Evolutionary conservation across 1,140 invertebrate species (phyloP).

Genomic region (Bombyx mandarina): DNA sequence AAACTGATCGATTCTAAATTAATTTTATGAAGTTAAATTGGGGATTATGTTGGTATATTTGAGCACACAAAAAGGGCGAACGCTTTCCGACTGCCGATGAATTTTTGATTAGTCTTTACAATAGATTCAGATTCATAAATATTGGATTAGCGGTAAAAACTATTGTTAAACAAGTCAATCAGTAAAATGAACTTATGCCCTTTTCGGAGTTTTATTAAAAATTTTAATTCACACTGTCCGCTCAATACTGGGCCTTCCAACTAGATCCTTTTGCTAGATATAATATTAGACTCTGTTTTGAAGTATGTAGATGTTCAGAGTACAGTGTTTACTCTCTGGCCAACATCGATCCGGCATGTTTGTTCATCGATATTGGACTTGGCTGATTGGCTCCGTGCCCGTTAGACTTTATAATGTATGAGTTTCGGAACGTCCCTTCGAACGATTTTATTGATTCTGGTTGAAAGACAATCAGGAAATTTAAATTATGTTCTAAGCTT

Average conservation of each 20-base stretch:
- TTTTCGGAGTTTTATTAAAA: background rate
- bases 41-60: conserved; percentile 53
- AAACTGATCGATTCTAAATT: conserved; percentile 57
- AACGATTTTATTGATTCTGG: no score
- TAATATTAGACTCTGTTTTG: background rate
- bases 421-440: background rate
- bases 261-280: background rate
- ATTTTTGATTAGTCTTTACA: conserved; percentile 7
- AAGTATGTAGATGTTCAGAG: background rate
- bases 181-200: no score
- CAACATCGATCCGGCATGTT: conserved; percentile 29
- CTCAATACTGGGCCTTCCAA: background rate
- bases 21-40: conserved; percentile 67
- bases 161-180: no score
- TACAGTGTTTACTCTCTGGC: conserved; percentile 23
- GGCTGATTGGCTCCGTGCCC: conserved; percentile 46
- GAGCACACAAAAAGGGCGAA: conserved; percentile 25
- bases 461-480: no score
- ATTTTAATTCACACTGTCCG: background rate
- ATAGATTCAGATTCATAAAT: no score
- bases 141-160: no score
- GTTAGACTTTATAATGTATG: conserved; percentile 14
- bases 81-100: background rate
- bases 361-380: conserved; percentile 39
- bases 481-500: no score